These are phyloP conservation scores for Scolanthus callimorphus DNA, from an alignment of 92 coral and sea anemone genomes.

Conservation along the genomic window DNA sequence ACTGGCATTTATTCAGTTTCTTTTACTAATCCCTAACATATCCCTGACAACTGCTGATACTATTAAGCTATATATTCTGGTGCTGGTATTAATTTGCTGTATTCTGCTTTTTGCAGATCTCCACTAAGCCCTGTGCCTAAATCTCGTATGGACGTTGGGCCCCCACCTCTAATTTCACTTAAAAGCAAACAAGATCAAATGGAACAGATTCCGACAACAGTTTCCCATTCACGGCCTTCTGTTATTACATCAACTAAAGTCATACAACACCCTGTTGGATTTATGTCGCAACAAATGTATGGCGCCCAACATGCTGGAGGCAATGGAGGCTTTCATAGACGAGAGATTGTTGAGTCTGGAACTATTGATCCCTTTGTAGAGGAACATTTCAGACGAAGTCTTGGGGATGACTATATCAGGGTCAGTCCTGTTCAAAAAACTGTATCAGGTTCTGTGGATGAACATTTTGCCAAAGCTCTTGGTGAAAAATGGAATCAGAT, in stretches of 20 bases:
- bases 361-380: slow-evolving; percentile 96
- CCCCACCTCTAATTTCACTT: slow-evolving; percentile 91
- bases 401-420: slow-evolving; percentile 88
- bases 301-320: slow-evolving; percentile 37
- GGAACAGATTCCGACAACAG: slow-evolving; percentile 57
- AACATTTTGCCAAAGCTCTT: slow-evolving; percentile 95
- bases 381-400: slow-evolving; percentile 96
- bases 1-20: too few species aligned
- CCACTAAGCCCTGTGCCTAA: slow-evolving; percentile 85
- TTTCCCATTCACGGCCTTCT: slow-evolving; percentile 83
- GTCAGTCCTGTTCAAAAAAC: slow-evolving; percentile 77
- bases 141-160: slow-evolving; percentile 74
- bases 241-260: slow-evolving; percentile 96
- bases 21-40: too few species aligned
- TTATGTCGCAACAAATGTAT: slow-evolving; percentile 53
- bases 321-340: slow-evolving; percentile 64
- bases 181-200: slow-evolving; percentile 56
- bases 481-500: slow-evolving; percentile 89
- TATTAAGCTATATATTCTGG: neutral
- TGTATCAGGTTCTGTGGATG: slow-evolving; percentile 94
- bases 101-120: slow-evolving; percentile 39
- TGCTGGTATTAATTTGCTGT: too few species aligned
- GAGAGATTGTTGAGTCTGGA: slow-evolving; percentile 79
- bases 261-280: slow-evolving; percentile 83
- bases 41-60: neutral